Percentiles rank a stretch among this genome's conserved stretches.
Evolutionary conservation across 2,888 invertebrate genomes (phyloP).

Genomic region (Pandemis corylana): DNA sequence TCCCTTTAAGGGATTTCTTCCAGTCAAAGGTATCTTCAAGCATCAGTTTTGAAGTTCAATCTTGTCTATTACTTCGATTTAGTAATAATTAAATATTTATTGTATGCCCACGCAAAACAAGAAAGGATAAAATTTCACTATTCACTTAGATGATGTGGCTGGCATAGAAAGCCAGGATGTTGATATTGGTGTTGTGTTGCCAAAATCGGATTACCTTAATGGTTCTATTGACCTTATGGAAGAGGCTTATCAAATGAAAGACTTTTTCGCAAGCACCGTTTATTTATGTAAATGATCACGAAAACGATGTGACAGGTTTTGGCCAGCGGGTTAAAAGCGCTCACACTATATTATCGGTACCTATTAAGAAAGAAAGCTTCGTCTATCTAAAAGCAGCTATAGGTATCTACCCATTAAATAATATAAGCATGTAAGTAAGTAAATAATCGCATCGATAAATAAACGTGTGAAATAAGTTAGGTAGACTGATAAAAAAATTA

Average conservation of each 20-base stretch:
- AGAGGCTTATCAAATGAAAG: slow-evolving; percentile 22
- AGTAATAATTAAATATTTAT: neutral
- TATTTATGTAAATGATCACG: slow-evolving; percentile 1
- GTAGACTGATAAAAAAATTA: neutral
- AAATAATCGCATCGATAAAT: neutral
- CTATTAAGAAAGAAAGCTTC: neutral
- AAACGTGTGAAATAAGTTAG: neutral
- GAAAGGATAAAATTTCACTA: slow-evolving; percentile 9
- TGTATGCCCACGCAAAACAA: neutral
- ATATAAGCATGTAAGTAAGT: neutral
- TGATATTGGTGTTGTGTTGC: slow-evolving; percentile 11
- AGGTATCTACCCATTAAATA: neutral
- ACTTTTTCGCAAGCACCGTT: slow-evolving; percentile 1
- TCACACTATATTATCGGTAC: neutral
- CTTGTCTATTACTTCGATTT: neutral
- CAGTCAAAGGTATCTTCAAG: neutral
- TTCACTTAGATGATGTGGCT: neutral
- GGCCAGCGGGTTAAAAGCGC: neutral
- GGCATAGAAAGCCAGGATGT: slow-evolving; percentile 3
- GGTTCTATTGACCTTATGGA: slow-evolving; percentile 25
- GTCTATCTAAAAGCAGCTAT: neutral
- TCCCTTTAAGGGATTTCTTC: too few species aligned
- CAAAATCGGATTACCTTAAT: slow-evolving; percentile 33
- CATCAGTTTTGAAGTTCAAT: neutral
- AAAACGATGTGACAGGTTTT: neutral